Conservation (phyloP, 1,140 invertebrate species). For the Drosophila micromelanica region DNA sequence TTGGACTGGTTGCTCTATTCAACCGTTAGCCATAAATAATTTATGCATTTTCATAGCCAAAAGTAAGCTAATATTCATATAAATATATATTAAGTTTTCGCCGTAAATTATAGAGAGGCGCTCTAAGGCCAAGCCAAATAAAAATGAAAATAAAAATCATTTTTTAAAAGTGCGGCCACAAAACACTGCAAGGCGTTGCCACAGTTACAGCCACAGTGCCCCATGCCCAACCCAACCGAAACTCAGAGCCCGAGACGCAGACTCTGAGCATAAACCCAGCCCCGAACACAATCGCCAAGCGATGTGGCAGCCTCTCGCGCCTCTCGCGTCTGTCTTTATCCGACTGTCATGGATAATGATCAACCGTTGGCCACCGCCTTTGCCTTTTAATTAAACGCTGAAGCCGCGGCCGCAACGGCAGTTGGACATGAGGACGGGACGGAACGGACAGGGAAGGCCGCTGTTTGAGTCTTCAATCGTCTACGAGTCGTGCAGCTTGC, state of each 20-base stretch:
- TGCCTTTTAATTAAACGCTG: conserved; percentile 79
- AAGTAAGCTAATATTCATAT: neutral
- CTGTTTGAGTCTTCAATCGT: conserved; percentile 28
- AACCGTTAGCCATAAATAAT: conserved; percentile 1
- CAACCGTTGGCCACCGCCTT: conserved; percentile 73
- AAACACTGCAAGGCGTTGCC: conserved; percentile 45
- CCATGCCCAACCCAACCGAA: conserved; percentile 19
- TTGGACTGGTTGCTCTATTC: neutral
- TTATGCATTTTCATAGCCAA: conserved; percentile 16
- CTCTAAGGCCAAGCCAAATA: conserved; percentile 34
- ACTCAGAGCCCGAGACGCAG: neutral
- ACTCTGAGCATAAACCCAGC: neutral
- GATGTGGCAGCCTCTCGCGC: conserved; percentile 33
- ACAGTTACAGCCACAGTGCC: conserved; percentile 13
- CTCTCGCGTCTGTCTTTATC: conserved; percentile 57
- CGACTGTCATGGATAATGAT: conserved; percentile 75
- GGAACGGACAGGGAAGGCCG: too few species aligned
- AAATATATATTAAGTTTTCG: conserved; percentile 29
- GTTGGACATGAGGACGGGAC: neutral
- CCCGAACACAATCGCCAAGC: conserved; percentile 19
- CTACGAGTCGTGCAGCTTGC: conserved; percentile 32
- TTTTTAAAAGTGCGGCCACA: conserved; percentile 59
- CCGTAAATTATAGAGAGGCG: conserved; percentile 59
- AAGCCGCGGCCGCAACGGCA: conserved; percentile 55
- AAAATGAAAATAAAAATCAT: conserved; percentile 42